Conservation (phyloP, 2,113 vertebrate species). For the Aegypius monachus region DNA sequence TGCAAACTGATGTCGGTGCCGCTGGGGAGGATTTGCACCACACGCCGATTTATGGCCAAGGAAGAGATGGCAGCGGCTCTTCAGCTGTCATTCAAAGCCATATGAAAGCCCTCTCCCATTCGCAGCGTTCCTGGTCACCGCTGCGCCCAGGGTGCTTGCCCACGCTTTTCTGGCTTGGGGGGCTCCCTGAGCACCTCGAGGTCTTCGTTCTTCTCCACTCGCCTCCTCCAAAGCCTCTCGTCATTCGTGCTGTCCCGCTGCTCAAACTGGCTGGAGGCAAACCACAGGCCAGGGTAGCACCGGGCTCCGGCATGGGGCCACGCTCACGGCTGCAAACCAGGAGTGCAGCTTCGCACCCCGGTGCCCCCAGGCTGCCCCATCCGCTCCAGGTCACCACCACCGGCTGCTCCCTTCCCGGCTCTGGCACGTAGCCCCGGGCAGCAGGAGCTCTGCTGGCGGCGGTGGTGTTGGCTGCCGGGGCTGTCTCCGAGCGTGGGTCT, state of each 20-base stretch:
- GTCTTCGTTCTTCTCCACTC: background rate
- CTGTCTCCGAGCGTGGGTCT: accelerated
- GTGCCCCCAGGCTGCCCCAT: background rate
- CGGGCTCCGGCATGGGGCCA: accelerated
- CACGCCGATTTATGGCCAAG: accelerated
- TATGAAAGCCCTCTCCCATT: background rate
- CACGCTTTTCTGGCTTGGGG: background rate
- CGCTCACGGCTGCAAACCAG: accelerated
- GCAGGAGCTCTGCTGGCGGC: background rate
- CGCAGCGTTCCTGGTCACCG: accelerated
- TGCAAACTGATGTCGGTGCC: accelerated
- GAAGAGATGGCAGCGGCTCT: background rate
- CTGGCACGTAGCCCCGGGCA: background rate
- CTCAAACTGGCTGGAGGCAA: background rate
- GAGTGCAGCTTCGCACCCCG: background rate
- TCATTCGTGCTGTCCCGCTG: background rate
- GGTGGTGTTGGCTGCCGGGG: background rate
- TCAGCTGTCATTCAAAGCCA: background rate
- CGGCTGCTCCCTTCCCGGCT: background rate
- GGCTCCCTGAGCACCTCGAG: accelerated
- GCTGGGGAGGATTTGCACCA: background rate
- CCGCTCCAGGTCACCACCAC: accelerated
- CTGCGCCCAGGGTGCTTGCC: accelerated
- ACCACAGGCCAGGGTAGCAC: background rate
- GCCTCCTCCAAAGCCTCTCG: background rate